Base-by-base conservation (phyloP, 1,140 invertebrate species). In the Trichoplusia ni region DNA sequence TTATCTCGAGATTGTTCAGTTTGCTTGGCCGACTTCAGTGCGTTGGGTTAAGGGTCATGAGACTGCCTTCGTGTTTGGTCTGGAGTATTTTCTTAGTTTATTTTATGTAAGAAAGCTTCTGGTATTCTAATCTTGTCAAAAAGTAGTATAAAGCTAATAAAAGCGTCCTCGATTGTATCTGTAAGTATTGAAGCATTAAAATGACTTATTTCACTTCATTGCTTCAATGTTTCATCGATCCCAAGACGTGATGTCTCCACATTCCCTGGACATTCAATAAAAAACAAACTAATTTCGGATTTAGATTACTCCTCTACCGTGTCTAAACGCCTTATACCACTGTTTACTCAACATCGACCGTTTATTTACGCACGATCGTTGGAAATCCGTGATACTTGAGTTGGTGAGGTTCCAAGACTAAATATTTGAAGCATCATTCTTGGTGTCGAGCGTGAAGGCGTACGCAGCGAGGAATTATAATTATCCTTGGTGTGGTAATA, bases 211-310 rank as follows among this genome's bases (percentile, higher is more conserved):
- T 13, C 11, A 4, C 4, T 9, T 37, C 9, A 62, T 42, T 56
- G 54, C 65, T 62, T 59, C 29, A 62, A 54, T 71, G 35, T 67
- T 64, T 72, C 60, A 72, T 59, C 37, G 46, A 68, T 56, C 51
- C 35, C 65, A 44, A 64, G 63, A 76, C 78, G 73, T 82, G 79
- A 81, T 69, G 70, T 68, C 33, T 63, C 53, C 40, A 63, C 70
- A 64, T 75, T 81, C 70, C 63, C 49, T 65, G 19, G n/a, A 37
- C 19, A 64, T 68, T 67, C 72, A 78, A 81, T 82, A 86, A 89
- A 86, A 89, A 89, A 85, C 79, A 77, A 88, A 85, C 79, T 82
- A 77, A 88, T 88, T 85, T 85, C 77, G 79, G 77, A 81, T 82
- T 84, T 81, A 76, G 80, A 84, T 89, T 80, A 75, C 62, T 60